Evolutionary conservation across 2,797 vertebrate genomes (phyloP), one percentile per base, ranked within the genome.

Genomic region (Lacerta bilineata): DNA sequence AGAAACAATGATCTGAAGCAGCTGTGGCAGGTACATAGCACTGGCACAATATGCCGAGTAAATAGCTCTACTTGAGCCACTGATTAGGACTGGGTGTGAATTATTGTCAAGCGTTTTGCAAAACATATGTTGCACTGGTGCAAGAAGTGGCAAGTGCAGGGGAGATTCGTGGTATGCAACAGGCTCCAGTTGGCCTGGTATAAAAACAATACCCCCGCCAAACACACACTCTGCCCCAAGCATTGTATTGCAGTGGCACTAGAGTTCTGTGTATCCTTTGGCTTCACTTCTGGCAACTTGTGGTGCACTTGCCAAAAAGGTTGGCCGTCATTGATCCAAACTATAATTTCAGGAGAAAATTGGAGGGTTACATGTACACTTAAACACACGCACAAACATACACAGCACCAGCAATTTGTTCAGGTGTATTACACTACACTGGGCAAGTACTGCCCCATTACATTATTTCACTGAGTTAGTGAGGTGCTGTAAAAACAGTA

Each of bases 401-500:
- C 7, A 8, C 36, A 5, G 20, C 18, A 75, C 29, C 46, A 55
- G 13, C 29, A 46, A 55, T n/a, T 79, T 80, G 66, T 36, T 81
- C 61, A 80, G 78, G 20, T 25, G 2, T 75, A 13, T 59, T 55
- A 71, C 2, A 39, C 23, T 10, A 66, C 13, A 61, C 20, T 78
- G 72, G 76, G n/a, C 43, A 46, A 69, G 69, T 36, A 50, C 27
- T 86, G 76, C 66, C 33, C 25, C n/a, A 50, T 13, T 66, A 41
- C 36, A 68, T 81, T 27, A 86, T 79, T 78, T 78, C 43, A 9
- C 59, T 18, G 41, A 46, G 27, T 39, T 78, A 17, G 64, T 55
- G 50, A 77, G 39, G 41, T n/a, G 23, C 46, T 71, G 72, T 71
- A 20, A 86, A 82, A 84, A 82, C 27, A 80, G 27, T 8, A 80